Conservation (phyloP, 1,140 invertebrate species). For the Eubasilissa regina region DNA sequence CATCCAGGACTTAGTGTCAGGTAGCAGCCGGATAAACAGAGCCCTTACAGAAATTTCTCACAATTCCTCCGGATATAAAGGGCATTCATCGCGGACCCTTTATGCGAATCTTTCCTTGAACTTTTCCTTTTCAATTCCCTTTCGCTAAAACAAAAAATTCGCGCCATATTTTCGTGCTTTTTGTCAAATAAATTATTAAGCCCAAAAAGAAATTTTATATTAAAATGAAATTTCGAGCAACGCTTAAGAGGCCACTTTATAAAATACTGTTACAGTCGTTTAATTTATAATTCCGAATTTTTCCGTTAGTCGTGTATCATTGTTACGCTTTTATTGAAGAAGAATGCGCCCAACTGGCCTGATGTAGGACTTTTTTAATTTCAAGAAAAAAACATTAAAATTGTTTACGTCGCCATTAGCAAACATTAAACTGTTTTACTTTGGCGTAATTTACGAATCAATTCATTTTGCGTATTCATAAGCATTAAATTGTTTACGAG, state of each 20-base stretch:
- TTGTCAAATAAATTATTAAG: conserved; percentile 28
- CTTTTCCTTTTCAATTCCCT: conserved; percentile 12
- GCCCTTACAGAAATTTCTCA: conserved; percentile 14
- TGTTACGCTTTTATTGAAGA: conserved; percentile 22
- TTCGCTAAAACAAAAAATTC: conserved; percentile 15
- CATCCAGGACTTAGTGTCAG: conserved; percentile 10
- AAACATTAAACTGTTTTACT: not conserved
- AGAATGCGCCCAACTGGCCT: conserved; percentile 7
- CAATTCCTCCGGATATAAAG: conserved; percentile 27
- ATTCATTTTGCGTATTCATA: not conserved
- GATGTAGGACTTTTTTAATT: conserved; percentile 21
- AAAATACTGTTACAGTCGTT: conserved; percentile 16
- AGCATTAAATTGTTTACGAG: too few species aligned
- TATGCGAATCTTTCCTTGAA: conserved; percentile 33
- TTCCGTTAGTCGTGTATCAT: conserved; percentile 6
- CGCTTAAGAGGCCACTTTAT: conserved; percentile 7
- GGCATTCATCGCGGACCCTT: conserved; percentile 1
- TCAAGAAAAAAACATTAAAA: conserved; percentile 3
- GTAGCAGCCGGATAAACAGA: conserved; percentile 7
- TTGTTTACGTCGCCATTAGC: conserved; percentile 12
- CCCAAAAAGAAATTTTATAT: conserved; percentile 25
- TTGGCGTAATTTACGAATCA: not conserved
- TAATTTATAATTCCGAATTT: conserved; percentile 31
- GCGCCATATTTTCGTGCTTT: conserved; percentile 12
- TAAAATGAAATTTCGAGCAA: conserved; percentile 21